phyloP scores from a whole-genome alignment of 2,888 invertebrate genomes.

The Drosophila percnosoma region DNA sequence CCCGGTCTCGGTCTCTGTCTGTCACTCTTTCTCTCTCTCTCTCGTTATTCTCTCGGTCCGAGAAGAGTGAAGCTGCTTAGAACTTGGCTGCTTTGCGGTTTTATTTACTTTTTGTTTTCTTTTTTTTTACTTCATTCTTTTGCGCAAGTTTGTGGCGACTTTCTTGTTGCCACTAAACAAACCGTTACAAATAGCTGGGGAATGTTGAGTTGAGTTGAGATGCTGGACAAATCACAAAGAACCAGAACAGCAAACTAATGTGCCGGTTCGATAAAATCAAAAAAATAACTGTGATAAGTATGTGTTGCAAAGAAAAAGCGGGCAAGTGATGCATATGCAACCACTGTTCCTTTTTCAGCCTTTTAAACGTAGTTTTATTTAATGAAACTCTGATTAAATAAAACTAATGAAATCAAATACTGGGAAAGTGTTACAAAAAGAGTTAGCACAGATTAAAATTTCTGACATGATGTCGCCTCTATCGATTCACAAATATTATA shows the following conservation, averaged over 20 bases:
- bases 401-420: not conserved
- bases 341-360: slow-evolving; percentile 11
- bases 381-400: not conserved
- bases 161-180: slow-evolving; percentile 52
- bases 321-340: slow-evolving; percentile 19
- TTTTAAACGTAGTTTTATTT: not conserved
- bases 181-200: slow-evolving; percentile 69
- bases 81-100: slow-evolving; percentile 41
- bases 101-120: slow-evolving; percentile 4
- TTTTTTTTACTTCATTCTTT: slow-evolving; percentile 1
- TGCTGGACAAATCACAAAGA: slow-evolving; percentile 42
- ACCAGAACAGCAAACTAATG: slow-evolving; percentile 44
- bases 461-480: not conserved
- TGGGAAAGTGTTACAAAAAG: not conserved
- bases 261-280: slow-evolving; percentile 58
- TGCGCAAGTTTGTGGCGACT: slow-evolving; percentile 14
- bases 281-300: slow-evolving; percentile 6
- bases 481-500: not conserved
- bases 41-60: not conserved
- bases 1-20: not conserved
- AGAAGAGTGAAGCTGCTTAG: slow-evolving; percentile 36
- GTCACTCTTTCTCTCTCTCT: not conserved
- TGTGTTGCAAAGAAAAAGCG: slow-evolving; percentile 9
- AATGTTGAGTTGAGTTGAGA: slow-evolving; percentile 42
- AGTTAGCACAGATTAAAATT: not conserved